Evolutionary conservation across 2,113 vertebrate species (phyloP), one percentile per base, ranked within the genome.

Genomic region (Entomyzon cyanotis): DNA sequence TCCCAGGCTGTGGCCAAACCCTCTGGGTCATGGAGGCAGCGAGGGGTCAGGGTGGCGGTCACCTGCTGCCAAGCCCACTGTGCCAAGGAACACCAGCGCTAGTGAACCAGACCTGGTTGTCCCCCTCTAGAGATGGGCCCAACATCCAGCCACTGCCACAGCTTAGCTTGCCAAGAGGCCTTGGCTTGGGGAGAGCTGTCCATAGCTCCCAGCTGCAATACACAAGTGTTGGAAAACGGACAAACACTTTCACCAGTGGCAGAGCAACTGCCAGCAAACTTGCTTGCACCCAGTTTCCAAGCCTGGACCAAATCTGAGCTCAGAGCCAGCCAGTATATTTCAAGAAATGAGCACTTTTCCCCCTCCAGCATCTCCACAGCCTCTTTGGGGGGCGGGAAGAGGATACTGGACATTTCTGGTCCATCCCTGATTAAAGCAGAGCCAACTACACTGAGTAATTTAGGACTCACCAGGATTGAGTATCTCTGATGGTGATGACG

Each of bases 41-140:
- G 68, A 69, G 28, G 19, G 31, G 12, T 75, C 35, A 56, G 39
- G 41, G 37, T 39, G n/a, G 27, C 3, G 6, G 31, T 37, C 76
- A 79, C 35, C 50, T 74, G 21, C 90, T 62, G 56, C 67, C 56
- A 79, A 91, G n/a, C 13, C 23, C 25, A 7, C 21, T 6, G 2
- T 0, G 0, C 1, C 2, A 76, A 71, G 47, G 18, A 86, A 15
- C 21, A 35, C 21, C 31, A 86, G 21, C 27, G 28, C 18, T 19
- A 35, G 20, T n/a, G 19, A 65, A 52, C 58, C 11, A 22, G 58
- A 56, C 50, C 21, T 31, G 14, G 9, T 0, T 49, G 31, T 23
- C 17, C 18, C 33, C 22, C 15, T 44, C 33, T 28, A 52, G 9
- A 58, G 30, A 55, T 31, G 17, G 31, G 30, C n/a, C 21, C 42